phyloP scores from a whole-genome alignment of 1,140 invertebrate genomes.

The Nasonia vitripennis region DNA sequence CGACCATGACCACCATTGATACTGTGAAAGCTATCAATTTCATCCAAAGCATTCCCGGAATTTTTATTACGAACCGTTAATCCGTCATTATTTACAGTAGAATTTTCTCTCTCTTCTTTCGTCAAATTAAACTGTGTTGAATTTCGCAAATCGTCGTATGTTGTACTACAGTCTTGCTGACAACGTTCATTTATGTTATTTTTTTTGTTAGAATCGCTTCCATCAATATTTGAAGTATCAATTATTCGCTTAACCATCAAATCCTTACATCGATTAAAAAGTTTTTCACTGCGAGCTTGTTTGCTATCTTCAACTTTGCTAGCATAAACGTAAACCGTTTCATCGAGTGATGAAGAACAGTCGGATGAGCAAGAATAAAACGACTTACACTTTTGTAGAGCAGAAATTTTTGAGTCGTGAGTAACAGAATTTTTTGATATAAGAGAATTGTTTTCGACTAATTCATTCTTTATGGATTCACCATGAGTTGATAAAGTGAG shows the following conservation, averaged over 20 bases:
- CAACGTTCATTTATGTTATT: not conserved
- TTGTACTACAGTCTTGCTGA: not conserved
- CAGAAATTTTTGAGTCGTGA: not conserved
- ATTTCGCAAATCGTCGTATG: not conserved
- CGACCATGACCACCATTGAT: constrained; percentile 38
- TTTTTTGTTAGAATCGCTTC: not conserved
- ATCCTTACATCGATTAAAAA: constrained; percentile 25
- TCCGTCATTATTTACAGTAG: not conserved
- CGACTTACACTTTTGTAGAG: not conserved
- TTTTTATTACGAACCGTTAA: not conserved
- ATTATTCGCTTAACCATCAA: not conserved
- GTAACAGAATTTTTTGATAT: not conserved
- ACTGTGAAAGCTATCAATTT: constrained; percentile 30
- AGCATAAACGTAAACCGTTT: constrained; percentile 4
- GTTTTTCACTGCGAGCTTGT: not conserved
- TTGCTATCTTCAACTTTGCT: not conserved
- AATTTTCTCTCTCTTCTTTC: not conserved
- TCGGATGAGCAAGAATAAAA: not conserved
- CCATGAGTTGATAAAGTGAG: not conserved
- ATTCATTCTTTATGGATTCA: constrained; percentile 6
- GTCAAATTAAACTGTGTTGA: not conserved
- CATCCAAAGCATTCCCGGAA: not conserved
- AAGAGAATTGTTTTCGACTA: not conserved
- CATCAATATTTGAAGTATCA: not conserved
- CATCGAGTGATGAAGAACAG: not conserved